Percentiles rank a stretch among this genome's conserved stretches.
Evolutionary conservation across 2,888 invertebrate genomes (phyloP).

Genomic region (Chrysotoxum bicinctum): DNA sequence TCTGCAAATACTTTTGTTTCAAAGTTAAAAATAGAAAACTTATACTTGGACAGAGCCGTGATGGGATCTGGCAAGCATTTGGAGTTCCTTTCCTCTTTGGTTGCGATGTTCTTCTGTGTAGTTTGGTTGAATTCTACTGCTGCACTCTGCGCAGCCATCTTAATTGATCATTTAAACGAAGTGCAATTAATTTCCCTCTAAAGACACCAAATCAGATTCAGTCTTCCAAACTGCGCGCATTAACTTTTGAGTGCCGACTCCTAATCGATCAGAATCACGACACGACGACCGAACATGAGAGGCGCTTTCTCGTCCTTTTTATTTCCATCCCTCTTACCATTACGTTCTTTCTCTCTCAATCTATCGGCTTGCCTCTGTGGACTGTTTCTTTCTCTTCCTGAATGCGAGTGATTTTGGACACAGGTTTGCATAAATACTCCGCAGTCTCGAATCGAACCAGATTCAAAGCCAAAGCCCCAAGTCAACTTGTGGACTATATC

Average conservation of each 20-base stretch:
- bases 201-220: constrained; percentile 72
- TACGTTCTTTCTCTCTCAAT: not conserved
- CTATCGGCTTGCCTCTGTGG: not conserved
- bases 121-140: constrained; percentile 39
- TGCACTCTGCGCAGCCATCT: constrained; percentile 49
- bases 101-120: not conserved
- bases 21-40: not conserved
- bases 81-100: not conserved
- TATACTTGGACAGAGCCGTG: not conserved
- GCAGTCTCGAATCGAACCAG: constrained; percentile 10
- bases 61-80: not conserved
- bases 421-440: constrained; percentile 43
- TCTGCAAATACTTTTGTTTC: not conserved
- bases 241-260: constrained; percentile 72
- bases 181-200: constrained; percentile 71
- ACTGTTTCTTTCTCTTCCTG: constrained; percentile 40
- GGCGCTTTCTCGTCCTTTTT: constrained; percentile 62
- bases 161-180: constrained; percentile 72
- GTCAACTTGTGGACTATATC: constrained; percentile 56
- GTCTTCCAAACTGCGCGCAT: constrained; percentile 72
- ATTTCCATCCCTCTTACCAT: constrained; percentile 2
- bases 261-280: constrained; percentile 73
- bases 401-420: constrained; percentile 47
- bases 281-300: constrained; percentile 68
- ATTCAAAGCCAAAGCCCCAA: constrained; percentile 1